Conservation (phyloP, 2,797 vertebrate species). For the Discoglossus pictus region DNA sequence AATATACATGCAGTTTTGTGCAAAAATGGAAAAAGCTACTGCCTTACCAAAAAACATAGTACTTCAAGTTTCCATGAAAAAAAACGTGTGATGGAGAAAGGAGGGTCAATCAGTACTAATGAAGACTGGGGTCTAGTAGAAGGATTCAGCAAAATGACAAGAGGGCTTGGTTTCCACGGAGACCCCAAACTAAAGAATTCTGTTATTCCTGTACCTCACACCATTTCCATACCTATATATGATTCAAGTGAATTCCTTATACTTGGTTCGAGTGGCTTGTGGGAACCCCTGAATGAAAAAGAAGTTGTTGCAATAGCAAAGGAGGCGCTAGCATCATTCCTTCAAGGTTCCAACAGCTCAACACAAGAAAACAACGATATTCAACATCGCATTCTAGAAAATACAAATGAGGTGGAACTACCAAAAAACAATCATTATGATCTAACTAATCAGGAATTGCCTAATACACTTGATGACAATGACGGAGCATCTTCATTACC, state of each 20-base stretch:
- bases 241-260: constrained; percentile 65
- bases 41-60: constrained; percentile 67
- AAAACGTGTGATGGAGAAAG: constrained; percentile 51
- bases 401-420: background rate
- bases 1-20: constrained; percentile 64
- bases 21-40: constrained; percentile 64
- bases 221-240: constrained; percentile 58
- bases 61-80: constrained; percentile 56
- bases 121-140: constrained; percentile 59
- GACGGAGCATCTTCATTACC: no score
- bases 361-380: background rate
- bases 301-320: constrained; percentile 60
- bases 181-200: constrained; percentile 58
- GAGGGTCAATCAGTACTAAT: constrained; percentile 59
- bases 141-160: constrained; percentile 56
- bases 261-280: constrained; percentile 66
- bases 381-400: background rate
- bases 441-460: constrained; percentile 18
- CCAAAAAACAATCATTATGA: constrained; percentile 5
- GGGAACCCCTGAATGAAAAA: constrained; percentile 63
- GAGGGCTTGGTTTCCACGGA: constrained; percentile 65
- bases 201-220: constrained; percentile 62
- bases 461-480: background rate
- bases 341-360: background rate
- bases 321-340: constrained; percentile 51